Percentiles rank a stretch among this genome's conserved stretches.
Conservation (phyloP, 2,797 vertebrate species). For the Intellagama lesueurii region DNA sequence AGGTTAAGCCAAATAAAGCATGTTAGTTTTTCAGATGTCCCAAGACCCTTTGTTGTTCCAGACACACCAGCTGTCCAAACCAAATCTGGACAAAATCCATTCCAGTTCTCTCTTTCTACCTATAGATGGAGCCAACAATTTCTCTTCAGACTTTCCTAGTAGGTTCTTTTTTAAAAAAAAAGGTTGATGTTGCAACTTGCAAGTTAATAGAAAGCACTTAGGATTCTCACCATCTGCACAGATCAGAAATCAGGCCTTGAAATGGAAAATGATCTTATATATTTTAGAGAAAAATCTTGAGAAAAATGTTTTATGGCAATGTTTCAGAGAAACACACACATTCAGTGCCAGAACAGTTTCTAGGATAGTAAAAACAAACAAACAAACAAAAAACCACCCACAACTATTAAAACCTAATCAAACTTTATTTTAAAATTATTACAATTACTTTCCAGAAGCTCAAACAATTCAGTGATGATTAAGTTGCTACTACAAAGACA, state of each 20-base stretch:
- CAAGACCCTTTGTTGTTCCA: background rate
- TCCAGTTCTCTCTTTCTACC: conserved; percentile 13
- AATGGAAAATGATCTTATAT: background rate
- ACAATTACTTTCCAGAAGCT: background rate
- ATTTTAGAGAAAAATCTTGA: background rate
- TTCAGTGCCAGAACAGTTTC: background rate
- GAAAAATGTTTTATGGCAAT: background rate
- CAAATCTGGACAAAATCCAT: background rate
- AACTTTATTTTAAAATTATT: background rate
- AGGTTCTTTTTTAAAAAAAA: background rate
- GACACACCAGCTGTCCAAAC: background rate
- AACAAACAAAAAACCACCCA: too few species aligned
- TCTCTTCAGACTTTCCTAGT: conserved; percentile 2
- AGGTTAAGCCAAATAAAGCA: too few species aligned
- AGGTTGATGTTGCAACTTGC: background rate
- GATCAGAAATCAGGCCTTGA: background rate
- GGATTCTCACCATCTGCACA: background rate
- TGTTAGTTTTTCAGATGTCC: too few species aligned
- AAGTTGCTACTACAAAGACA: background rate
- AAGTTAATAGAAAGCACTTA: background rate
- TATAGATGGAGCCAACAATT: conserved; percentile 27
- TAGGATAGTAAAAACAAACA: too few species aligned
- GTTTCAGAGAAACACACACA: background rate
- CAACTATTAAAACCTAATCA: too few species aligned
- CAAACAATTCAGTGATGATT: background rate